Evolutionary conservation across 2,113 vertebrate species (phyloP), one percentile per base, ranked within the genome.

Genomic region (Centropristis striata): DNA sequence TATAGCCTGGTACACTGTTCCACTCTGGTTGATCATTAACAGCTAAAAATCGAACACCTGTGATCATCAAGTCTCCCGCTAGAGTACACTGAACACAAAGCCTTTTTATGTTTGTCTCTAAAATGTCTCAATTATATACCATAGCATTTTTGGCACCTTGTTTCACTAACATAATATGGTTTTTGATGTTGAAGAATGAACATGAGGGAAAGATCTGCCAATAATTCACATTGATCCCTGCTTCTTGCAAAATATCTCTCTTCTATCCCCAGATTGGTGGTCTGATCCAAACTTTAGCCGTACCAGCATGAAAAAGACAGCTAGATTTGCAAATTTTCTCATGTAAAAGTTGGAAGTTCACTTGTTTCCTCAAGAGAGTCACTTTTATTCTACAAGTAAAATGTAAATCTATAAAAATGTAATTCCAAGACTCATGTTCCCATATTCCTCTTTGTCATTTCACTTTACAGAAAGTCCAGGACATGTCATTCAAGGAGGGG

Each of bases 401-500:
- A n/a, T n/a, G n/a, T n/a, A n/a, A n/a, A n/a, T n/a, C n/a, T n/a
- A n/a, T n/a, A n/a, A n/a, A n/a, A n/a, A n/a, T n/a, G n/a, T n/a
- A n/a, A n/a, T n/a, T n/a, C n/a, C n/a, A n/a, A n/a, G n/a, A n/a
- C n/a, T n/a, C n/a, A n/a, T n/a, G 1, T 44, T 32, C 8, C 15
- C 7, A 20, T 46, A 2, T 50, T 27, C 1, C 27, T 53, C 27
- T 71, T 37, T 64, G 20, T 68, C 4, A 5, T 39, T 41, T 63
- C 32, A 14, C 16, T 42, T n/a, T 37, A 27, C 75, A 95, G 94
- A 87, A 82, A 60, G 21, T 96, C 47, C 55, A 39, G 0, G 60
- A 95, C 78, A 93, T 96, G 93, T 41, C 88, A 39, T 91, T 95
- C 76, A 95, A 90, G 92, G 84, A 89, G 57, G 95, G 95, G n/a